Evolutionary conservation across 2,113 vertebrate genomes (phyloP), one percentile per base, ranked within the genome.

Genomic region (Urocolius indicus): DNA sequence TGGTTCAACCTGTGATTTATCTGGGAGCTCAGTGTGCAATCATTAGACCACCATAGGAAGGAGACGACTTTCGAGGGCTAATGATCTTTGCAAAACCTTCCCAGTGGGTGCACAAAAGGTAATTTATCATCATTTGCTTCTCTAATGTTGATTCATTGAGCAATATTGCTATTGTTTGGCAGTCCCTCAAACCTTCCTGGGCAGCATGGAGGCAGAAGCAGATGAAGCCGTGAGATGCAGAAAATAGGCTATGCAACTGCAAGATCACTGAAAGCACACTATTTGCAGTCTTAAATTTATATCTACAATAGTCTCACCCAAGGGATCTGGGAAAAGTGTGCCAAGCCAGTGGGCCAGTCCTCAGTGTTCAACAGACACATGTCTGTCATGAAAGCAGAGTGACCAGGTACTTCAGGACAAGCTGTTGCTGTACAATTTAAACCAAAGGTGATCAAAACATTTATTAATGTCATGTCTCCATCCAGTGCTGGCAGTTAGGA

Each of bases 261-360:
- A 21, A 21, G 24, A 5, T 17, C 6, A 4, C 38, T 29, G 20
- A 29, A 2, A 19, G 46, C 13, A 17, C 4, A 0, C 12, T 3
- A 13, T 11, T 24, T 4, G 20, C 20, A 58, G 63, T 2, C 45
- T 8, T 3, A 2, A 0, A 2, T 1, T 30, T 24, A 11, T 2
- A 4, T 4, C 73, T 18, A 2, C 0, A 0, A 27, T 0, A 11
- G 15, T 3, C 15, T 8, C 10, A 5, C 0, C 49, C 32, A 27
- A 6, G 43, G 26, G 11, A 6, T 0, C 55, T 3, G 26, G 24
- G 58, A 11, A 49, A 14, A 41, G 51, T 2, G 0, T 1, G 10
- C 26, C 0, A 0, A 7, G 36, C 1, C 41, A 2, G 3, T 2
- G 36, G 41, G 17, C 10, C 49, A 17, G 43, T 2, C 27, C 38